phyloP scores from a whole-genome alignment of 2,888 invertebrate species.

The Ypsolopha scabrella region DNA sequence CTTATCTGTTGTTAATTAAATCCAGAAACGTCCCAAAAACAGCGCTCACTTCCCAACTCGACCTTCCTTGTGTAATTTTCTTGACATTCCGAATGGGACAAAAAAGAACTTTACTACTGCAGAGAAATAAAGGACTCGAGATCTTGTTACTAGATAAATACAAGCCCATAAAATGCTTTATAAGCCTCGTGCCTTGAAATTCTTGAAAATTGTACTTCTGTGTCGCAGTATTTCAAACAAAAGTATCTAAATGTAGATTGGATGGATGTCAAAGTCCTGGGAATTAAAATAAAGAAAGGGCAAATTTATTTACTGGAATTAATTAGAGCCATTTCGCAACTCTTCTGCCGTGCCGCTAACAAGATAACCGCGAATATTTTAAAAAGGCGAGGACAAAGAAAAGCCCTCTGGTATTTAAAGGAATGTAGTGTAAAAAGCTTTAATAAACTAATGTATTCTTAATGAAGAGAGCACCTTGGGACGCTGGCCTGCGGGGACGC shows the following conservation, averaged over 20 bases:
- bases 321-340: conserved; percentile 1
- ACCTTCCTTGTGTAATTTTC: not conserved
- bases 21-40: conserved; percentile 13
- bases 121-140: too few species aligned
- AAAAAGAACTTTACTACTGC: too few species aligned
- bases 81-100: too few species aligned
- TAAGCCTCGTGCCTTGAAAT: too few species aligned
- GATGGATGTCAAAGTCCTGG: not conserved
- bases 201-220: too few species aligned
- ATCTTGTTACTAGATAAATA: too few species aligned
- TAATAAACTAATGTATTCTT: conserved; percentile 37
- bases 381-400: not conserved
- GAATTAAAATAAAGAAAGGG: not conserved
- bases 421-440: conserved; percentile 18
- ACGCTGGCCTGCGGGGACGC: conserved; percentile 23
- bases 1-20: conserved; percentile 27
- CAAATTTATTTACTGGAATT: conserved; percentile 2
- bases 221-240: too few species aligned
- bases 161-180: too few species aligned
- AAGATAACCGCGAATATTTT: not conserved
- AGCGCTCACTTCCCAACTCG: not conserved
- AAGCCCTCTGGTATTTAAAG: not conserved
- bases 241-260: too few species aligned
- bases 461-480: conserved; percentile 24
- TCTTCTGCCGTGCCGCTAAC: not conserved